A percentile compares a stretch with the other conserved stretches of the same genome.
Evolutionary conservation across 2,888 invertebrate genomes (phyloP).

Genomic region (Hydrotaea cyrtoneurina): DNA sequence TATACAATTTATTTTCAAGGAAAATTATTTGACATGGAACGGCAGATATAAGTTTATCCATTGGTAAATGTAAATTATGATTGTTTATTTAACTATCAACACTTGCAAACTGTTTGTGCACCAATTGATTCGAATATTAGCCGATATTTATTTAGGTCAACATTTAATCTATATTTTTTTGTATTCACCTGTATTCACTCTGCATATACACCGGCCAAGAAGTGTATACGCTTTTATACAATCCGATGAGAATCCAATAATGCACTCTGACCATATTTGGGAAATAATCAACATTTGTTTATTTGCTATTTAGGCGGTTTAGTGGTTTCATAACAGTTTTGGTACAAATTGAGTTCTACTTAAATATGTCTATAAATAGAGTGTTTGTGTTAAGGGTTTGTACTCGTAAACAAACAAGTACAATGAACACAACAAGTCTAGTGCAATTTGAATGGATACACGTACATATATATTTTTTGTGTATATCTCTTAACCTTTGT

Average conservation of each 20-base stretch:
- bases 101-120: slow-evolving; percentile 3
- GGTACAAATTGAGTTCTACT: background rate
- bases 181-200: background rate
- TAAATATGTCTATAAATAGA: background rate
- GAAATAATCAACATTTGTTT: background rate
- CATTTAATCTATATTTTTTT: too few relatives aligned
- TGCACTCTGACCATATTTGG: background rate
- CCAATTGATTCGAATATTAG: background rate
- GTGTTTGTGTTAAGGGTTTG: too few relatives aligned
- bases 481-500: background rate
- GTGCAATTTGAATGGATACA: too few relatives aligned
- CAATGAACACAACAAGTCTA: too few relatives aligned
- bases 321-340: background rate
- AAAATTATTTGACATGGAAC: too few relatives aligned
- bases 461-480: too few relatives aligned
- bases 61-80: background rate
- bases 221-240: background rate
- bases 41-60: too few relatives aligned
- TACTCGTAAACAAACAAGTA: too few relatives aligned
- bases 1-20: too few relatives aligned
- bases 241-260: background rate
- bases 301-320: slow-evolving; percentile 9
- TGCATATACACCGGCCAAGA: background rate
- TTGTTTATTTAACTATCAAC: background rate
- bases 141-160: background rate